Base-by-base conservation (phyloP, 2,113 vertebrate species). In the Centrocercus urophasianus region DNA sequence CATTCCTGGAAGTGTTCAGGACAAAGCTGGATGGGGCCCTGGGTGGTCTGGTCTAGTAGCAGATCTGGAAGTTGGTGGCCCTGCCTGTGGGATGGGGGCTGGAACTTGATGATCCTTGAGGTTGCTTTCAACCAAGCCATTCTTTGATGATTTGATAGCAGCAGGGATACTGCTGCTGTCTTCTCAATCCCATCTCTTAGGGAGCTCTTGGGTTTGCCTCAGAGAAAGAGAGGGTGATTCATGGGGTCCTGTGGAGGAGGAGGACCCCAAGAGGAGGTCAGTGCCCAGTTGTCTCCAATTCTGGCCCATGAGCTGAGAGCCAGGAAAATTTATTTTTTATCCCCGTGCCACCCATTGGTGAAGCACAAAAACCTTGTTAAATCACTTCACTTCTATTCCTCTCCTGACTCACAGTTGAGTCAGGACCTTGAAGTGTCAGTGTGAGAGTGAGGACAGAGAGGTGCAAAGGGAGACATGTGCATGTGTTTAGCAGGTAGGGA, bases 341-440 rank as follows among this genome's bases (percentile, higher is more conserved):
- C 59, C 63, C 27, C 0, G 0, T 59, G 54, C 83, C 86, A 86
- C 66, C 47, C 70, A 82, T 81, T 0, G 6, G 89, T 85, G 84
- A 91, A 32, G 57, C 61, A 85, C 82, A 66, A 79, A 94, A 93
- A 89, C 45, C 36, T 82, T 2, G 0, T 87, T 91, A 93, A 89
- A 86, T 83, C 84, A 63, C 45, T 94, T 95, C 28, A 77, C 36
- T 88, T 83, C 82, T 89, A 28, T 19, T 73, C 80, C 60, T 87
- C 84, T 89, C 94, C 65, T 36, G 89, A n/a, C 75, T 80, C 57
- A 73, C 73, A 83, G 72, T 21, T 61, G 50, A 90, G 91, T 73
- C 73, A 88, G 82, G 90, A 78, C 88, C 92, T 93, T 15, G 52
- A 79, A 71, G 86, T 2, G 0, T 48, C 74, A 76, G 52, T 24